A percentile compares a stretch with the other conserved stretches of the same genome.
Conservation (phyloP, 1,140 invertebrate genomes). For the Dreissena rostriformis region DNA sequence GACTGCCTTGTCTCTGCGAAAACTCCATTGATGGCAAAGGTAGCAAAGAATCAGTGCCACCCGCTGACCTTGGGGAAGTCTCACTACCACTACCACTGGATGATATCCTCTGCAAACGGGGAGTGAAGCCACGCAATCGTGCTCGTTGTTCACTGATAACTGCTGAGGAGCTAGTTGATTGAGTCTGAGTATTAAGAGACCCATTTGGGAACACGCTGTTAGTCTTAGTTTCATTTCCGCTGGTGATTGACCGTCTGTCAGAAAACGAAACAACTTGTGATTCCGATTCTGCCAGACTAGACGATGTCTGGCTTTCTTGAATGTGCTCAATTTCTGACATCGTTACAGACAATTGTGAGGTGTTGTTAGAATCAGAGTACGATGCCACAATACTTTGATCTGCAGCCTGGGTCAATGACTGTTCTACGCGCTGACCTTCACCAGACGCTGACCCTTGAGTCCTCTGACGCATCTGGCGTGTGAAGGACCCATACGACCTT, state of each 20-base stretch:
- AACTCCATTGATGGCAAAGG: constrained; percentile 47
- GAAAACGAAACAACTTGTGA: too few species aligned
- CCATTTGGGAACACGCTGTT: too few species aligned
- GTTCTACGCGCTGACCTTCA: not conserved
- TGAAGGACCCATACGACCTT: not conserved
- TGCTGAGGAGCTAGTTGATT: not conserved
- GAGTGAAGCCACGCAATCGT: not conserved
- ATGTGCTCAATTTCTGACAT: not conserved
- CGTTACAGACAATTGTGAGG: not conserved
- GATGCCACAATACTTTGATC: not conserved
- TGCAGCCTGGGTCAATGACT: not conserved
- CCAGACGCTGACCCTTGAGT: not conserved
- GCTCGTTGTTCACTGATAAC: not conserved
- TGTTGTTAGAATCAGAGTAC: not conserved
- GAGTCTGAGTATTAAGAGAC: too few species aligned
- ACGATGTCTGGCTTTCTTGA: not conserved
- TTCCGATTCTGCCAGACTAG: not conserved
- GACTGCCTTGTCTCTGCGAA: constrained; percentile 27
- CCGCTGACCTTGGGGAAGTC: constrained; percentile 13
- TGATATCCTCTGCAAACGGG: not conserved
- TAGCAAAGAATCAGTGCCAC: constrained; percentile 23
- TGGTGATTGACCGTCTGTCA: too few species aligned
- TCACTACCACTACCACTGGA: not conserved
- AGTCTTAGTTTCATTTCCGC: too few species aligned
- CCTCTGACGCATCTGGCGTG: not conserved